Percentiles rank a stretch among this genome's conserved stretches.
phyloP scores from a whole-genome alignment of 2,888 invertebrate species.

The Cerastis leucographa region DNA sequence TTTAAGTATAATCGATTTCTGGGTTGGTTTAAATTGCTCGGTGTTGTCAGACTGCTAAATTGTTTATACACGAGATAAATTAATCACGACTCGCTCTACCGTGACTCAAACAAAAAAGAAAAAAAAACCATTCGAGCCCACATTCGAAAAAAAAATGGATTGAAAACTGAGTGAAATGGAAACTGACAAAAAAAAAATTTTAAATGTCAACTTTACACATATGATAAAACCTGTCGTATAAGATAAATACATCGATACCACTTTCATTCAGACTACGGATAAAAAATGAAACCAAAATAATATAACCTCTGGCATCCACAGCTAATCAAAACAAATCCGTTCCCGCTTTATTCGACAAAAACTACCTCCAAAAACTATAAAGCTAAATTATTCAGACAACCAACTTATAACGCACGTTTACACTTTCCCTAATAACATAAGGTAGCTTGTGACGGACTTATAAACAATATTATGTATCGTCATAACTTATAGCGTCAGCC shows the following conservation, averaged over 20 bases:
- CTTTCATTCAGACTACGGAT: too few relatives aligned
- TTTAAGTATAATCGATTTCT: slow-evolving; percentile 10
- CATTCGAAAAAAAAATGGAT: not conserved
- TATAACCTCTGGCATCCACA: not conserved
- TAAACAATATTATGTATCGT: slow-evolving; percentile 13
- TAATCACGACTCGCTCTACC: not conserved
- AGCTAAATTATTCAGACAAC: not conserved
- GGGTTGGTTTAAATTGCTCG: not conserved
- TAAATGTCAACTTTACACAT: not conserved
- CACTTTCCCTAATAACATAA: not conserved
- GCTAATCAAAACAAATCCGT: not conserved
- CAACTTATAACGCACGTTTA: not conserved
- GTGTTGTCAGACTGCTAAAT: not conserved
- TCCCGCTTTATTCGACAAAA: not conserved
- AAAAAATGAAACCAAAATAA: too few relatives aligned
- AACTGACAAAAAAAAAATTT: not conserved
- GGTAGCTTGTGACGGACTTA: not conserved
- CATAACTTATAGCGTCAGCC: not conserved
- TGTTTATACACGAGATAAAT: not conserved
- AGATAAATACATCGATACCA: too few relatives aligned
- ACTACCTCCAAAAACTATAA: not conserved
- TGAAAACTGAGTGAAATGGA: not conserved
- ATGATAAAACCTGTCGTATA: not conserved
- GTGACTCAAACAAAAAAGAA: not conserved
- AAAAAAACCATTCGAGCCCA: too few relatives aligned